Base-by-base conservation (phyloP, 2,113 vertebrate genomes). In the Eptesicus fuscus region DNA sequence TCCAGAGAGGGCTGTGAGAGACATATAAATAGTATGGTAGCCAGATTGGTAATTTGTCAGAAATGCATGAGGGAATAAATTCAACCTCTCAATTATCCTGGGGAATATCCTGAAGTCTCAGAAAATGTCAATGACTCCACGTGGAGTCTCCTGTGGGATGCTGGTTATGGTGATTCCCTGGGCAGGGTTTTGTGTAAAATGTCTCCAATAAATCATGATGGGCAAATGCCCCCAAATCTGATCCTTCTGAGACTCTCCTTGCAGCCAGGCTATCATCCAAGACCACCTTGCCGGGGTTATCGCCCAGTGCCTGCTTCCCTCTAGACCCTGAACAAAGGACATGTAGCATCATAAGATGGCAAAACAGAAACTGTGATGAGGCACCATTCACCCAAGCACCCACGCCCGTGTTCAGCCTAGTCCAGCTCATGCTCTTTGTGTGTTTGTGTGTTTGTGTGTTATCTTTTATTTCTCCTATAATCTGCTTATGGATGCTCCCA, bases 381-480 rank as follows among this genome's bases (percentile, higher is more conserved):
- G 1, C 9, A 10, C 25, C 0, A 1, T 49, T 69, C 56, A 23
- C 1, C 5, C 5, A 0, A 0, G 5, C 1, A 1, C 4, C 73
- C 51, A 32, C 0, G 0, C 3, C 17, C 17, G 12, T 1, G 8
- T 44, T 37, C 32, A 35, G 53, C 30, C 10, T 10, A 17, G 18
- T 9, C 44, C 20, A 20, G 35, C 47, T 18, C 0, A 0, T 3
- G 51, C 4, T 22, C 11, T 23, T 11, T 23, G 17, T 42, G 44
- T 59, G 49, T 25, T 11, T 23, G 17, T 42, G 44, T 59, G 49
- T 25, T 44, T 28, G 30, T n/a, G 73, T 37, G 10, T 23, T 49
- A 44, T n/a, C 40, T 86, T 69, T n/a, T 14, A 4, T 44, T 86
- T 78, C 22, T 17, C 14, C 0, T 2, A 12, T 42, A 23, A 14